Evolutionary conservation across 2,888 invertebrate genomes (phyloP).

Genomic region (Venusia cambrica): DNA sequence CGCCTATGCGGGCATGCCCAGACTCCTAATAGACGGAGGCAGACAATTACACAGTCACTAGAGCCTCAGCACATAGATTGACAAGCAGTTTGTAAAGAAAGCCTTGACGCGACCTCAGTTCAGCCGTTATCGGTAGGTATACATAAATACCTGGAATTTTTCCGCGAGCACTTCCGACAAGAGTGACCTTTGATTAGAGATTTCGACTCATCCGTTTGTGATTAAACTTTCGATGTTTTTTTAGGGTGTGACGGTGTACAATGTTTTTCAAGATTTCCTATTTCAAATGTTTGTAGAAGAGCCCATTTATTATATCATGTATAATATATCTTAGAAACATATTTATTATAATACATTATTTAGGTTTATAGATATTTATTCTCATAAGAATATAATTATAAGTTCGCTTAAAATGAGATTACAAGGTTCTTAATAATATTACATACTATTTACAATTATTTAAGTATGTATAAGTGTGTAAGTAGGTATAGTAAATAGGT

Average conservation of each 20-base stretch:
- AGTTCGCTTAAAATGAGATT: too few species aligned
- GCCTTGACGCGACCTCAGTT: conserved; percentile 27
- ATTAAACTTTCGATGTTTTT: conserved; percentile 10
- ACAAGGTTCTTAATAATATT: too few species aligned
- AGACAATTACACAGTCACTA: conserved; percentile 11
- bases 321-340: too few species aligned
- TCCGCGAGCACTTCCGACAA: conserved; percentile 26
- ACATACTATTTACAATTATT: too few species aligned
- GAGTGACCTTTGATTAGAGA: conserved; percentile 21
- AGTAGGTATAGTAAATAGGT: too few species aligned
- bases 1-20: conserved; percentile 29
- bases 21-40: conserved; percentile 24
- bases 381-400: too few species aligned
- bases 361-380: too few species aligned
- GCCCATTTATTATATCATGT: too few species aligned
- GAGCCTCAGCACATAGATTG: conserved; percentile 10
- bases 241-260: conserved; percentile 14
- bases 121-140: conserved; percentile 15
- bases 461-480: too few species aligned
- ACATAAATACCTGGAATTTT: conserved; percentile 26
- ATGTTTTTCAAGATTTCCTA: conserved; percentile 1
- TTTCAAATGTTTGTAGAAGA: background rate
- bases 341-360: too few species aligned
- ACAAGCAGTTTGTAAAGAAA: conserved; percentile 5
- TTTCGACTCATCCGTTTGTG: conserved; percentile 18